Evolutionary conservation across 2,888 invertebrate genomes (phyloP).

Genomic region (Drosophila kanekoi): DNA sequence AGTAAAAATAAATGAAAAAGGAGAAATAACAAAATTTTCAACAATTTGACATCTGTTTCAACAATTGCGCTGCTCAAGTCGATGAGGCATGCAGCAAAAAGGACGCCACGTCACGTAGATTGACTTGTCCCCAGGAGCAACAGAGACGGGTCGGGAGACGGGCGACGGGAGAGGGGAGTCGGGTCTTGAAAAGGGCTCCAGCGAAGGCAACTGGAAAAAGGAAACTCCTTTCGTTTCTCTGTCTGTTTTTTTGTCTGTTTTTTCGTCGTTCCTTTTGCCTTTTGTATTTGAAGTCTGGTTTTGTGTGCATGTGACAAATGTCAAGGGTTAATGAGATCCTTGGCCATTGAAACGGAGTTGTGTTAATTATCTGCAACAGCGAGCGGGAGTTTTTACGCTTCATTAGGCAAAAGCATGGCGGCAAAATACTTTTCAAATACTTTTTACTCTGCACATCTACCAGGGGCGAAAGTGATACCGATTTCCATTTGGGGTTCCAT

Average conservation of each 20-base stretch:
- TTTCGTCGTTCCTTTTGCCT: not conserved
- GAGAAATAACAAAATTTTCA: slow-evolving; percentile 48
- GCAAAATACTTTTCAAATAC: slow-evolving; percentile 38
- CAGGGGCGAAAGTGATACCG: slow-evolving; percentile 47
- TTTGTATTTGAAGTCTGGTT: slow-evolving; percentile 20
- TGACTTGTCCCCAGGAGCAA: slow-evolving; percentile 61
- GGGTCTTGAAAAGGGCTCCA: slow-evolving; percentile 10
- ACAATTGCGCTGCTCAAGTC: slow-evolving; percentile 51
- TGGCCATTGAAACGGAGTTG: slow-evolving; percentile 60
- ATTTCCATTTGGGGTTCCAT: slow-evolving; percentile 5
- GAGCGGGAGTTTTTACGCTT: slow-evolving; percentile 70
- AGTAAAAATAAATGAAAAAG: slow-evolving; percentile 24
- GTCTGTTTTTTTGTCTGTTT: not conserved
- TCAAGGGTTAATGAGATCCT: slow-evolving; percentile 76
- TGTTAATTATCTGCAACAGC: slow-evolving; percentile 71
- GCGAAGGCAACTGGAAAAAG: slow-evolving; percentile 10
- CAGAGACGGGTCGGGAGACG: not conserved
- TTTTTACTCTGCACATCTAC: slow-evolving; percentile 3
- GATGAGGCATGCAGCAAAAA: slow-evolving; percentile 61
- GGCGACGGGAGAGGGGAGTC: no score
- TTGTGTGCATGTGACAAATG: slow-evolving; percentile 70
- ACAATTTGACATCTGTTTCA: slow-evolving; percentile 79
- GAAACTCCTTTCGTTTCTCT: slow-evolving; percentile 30
- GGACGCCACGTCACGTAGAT: slow-evolving; percentile 75
- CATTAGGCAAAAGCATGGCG: slow-evolving; percentile 60